Base-by-base conservation (phyloP, 2,113 vertebrate genomes). In the Pachyramphus minor region DNA sequence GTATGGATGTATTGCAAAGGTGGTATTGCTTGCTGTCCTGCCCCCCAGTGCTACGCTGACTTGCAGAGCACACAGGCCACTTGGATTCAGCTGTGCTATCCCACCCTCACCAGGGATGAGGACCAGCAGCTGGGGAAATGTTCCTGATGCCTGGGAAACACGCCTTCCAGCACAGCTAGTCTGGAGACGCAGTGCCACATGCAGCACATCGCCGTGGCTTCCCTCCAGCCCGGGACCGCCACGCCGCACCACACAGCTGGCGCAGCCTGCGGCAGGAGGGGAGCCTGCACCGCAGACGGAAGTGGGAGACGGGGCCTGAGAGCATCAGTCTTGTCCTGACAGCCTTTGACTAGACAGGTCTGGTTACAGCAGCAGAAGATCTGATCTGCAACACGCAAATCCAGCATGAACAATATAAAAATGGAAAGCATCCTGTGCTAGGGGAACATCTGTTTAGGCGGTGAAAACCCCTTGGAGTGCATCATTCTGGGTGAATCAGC, bases 401-500 rank as follows among this genome's bases (percentile, higher is more conserved):
- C 87, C 37, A 76, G 82, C 53, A 64, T 24, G 91, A 85, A 68
- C 85, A 74, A 66, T 12, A n/a, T 59, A 93, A 90, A 96, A 94
- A 93, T 84, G 80, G 82, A 94, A 96, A 94, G 85, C 92, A 95
- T 95, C 88, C 90, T 96, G 60, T 73, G 74, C 69, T 62, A 62
- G 27, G 31, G 84, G 64, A 97, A 95, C 95, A 97, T 93, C 91
- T 96, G 93, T 37, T 91, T 35, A 72, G 79, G 95, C 5, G 14
- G 69, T 83, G 85, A 94, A 97, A 95, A 86, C 86, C 89, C 76
- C 33, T 24, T 78, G 85, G 69, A 87, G 85, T 62, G 87, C 83
- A 83, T 93, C 71, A 84, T 89, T 94, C 94, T 89, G 92, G 88
- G 90, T 89, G 93, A 97, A 94, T 92, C 90, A 95, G 88, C 79